These are phyloP conservation scores for Kradibia gibbosae DNA, from an alignment of 1,140 invertebrate species.

Conservation along the genomic window DNA sequence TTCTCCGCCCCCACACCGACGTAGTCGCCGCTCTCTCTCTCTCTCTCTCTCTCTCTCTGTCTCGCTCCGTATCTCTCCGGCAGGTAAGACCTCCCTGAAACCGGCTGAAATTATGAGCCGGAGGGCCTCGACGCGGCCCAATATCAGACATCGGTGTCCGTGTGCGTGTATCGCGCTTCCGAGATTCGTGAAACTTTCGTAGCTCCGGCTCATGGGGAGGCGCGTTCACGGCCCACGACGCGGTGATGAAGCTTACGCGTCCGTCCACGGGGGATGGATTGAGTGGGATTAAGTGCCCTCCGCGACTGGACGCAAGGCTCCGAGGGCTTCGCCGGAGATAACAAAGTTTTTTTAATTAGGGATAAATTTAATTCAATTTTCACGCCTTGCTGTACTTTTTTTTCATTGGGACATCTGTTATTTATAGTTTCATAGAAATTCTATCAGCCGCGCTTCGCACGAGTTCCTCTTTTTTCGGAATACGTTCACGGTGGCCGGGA, in stretches of 20 bases:
- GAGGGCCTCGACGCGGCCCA: conserved; percentile 52
- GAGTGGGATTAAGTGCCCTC: not conserved
- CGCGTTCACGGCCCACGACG: not conserved
- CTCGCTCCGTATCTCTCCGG: conserved; percentile 51
- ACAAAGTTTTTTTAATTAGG: not conserved
- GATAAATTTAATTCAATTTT: conserved; percentile 11
- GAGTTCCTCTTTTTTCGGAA: no score
- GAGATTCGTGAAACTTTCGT: conserved; percentile 35
- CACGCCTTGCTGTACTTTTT: not conserved
- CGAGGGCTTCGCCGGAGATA: not conserved
- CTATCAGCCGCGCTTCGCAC: no score
- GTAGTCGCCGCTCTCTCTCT: conserved; percentile 6
- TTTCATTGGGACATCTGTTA: no score
- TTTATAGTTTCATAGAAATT: no score
- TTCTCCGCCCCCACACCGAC: not conserved
- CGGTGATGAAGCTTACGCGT: not conserved
- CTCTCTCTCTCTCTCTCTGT: conserved; percentile 31
- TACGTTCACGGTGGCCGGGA: no score
- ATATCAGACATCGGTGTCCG: conserved; percentile 21
- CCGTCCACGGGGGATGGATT: not conserved
- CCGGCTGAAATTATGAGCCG: conserved; percentile 71
- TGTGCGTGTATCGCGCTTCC: conserved; percentile 12
- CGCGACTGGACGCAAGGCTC: no score
- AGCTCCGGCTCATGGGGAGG: not conserved
- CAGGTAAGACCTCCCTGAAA: conserved; percentile 72